Percentiles rank a stretch among this genome's conserved stretches.
phyloP scores from a whole-genome alignment of 1,140 invertebrate genomes.

The Psix sp. region DNA sequence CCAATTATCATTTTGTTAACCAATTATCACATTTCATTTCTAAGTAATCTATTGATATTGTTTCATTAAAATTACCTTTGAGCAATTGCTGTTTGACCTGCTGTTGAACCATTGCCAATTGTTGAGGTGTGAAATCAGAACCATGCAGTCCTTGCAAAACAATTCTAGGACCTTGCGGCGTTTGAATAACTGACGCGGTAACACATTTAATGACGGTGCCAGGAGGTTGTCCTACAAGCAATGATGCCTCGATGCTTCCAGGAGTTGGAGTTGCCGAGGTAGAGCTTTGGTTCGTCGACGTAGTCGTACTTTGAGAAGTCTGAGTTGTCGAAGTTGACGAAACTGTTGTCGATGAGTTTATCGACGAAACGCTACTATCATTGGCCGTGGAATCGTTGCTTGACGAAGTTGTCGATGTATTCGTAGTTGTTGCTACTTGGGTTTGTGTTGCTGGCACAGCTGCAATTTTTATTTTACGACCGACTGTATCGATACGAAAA shows the following conservation, averaged over 20 bases:
- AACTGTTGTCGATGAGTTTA: constrained; percentile 50
- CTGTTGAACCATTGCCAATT: constrained; percentile 87
- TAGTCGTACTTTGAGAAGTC: constrained; percentile 20
- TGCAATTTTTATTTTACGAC: constrained; percentile 54
- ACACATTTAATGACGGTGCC: constrained; percentile 92
- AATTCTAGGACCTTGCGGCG: constrained; percentile 87
- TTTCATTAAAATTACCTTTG: constrained; percentile 80
- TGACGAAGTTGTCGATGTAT: constrained; percentile 52
- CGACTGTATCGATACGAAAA: constrained; percentile 36
- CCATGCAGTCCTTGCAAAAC: constrained; percentile 89
- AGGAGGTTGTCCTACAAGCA: constrained; percentile 86
- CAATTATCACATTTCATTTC: constrained; percentile 5
- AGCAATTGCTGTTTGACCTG: constrained; percentile 92
- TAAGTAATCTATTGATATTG: not conserved
- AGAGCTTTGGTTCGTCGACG: constrained; percentile 18
- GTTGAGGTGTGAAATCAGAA: constrained; percentile 87
- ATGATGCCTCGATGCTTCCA: constrained; percentile 82
- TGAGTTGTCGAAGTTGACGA: constrained; percentile 23
- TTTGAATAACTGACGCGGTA: constrained; percentile 88
- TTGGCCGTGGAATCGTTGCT: constrained; percentile 18
- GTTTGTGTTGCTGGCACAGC: constrained; percentile 37
- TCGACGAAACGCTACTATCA: constrained; percentile 18
- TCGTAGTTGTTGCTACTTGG: constrained; percentile 28
- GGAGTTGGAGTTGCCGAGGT: constrained; percentile 43
- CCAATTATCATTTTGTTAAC: too few relatives aligned